A percentile compares a stretch with the other conserved stretches of the same genome.
These are phyloP conservation scores for Papilio glaucus DNA, from an alignment of 1,140 invertebrate genomes.

Conservation along the genomic window DNA sequence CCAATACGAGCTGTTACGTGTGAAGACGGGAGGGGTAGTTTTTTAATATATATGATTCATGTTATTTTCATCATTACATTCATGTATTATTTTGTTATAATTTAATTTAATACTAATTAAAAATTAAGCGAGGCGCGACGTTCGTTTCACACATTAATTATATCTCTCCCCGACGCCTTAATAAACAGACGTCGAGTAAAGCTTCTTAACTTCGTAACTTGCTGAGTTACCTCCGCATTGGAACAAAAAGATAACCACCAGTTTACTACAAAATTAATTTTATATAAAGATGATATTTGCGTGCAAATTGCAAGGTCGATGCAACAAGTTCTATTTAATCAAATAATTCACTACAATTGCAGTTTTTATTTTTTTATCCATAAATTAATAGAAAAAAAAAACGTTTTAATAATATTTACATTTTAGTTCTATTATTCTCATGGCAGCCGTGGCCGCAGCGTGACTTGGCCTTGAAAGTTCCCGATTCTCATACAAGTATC, in stretches of 20 bases:
- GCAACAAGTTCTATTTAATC: constrained; percentile 11
- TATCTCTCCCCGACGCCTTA: constrained; percentile 31
- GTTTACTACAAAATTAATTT: constrained; percentile 29
- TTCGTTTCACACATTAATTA: constrained; percentile 39
- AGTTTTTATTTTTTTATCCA: not conserved
- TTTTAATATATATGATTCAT: no score
- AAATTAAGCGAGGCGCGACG: constrained; percentile 22
- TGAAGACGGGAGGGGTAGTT: no score
- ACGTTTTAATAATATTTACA: no score
- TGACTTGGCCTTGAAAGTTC: no score
- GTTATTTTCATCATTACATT: no score
- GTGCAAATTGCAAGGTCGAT: constrained; percentile 19
- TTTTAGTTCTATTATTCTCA: no score
- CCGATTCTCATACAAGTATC: no score
- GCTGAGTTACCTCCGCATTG: constrained; percentile 37
- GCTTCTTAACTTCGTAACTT: constrained; percentile 38
- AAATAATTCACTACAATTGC: not conserved
- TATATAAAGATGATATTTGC: constrained; percentile 9
- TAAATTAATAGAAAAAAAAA: no score
- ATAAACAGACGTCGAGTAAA: constrained; percentile 37
- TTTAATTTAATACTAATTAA: constrained; percentile 20
- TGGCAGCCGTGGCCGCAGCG: no score
- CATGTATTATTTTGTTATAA: not conserved
- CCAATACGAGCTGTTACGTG: no score
- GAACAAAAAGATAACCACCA: constrained; percentile 37